phyloP scores from a whole-genome alignment of 2,113 vertebrate genomes.

The Triplophysa siluroides region DNA sequence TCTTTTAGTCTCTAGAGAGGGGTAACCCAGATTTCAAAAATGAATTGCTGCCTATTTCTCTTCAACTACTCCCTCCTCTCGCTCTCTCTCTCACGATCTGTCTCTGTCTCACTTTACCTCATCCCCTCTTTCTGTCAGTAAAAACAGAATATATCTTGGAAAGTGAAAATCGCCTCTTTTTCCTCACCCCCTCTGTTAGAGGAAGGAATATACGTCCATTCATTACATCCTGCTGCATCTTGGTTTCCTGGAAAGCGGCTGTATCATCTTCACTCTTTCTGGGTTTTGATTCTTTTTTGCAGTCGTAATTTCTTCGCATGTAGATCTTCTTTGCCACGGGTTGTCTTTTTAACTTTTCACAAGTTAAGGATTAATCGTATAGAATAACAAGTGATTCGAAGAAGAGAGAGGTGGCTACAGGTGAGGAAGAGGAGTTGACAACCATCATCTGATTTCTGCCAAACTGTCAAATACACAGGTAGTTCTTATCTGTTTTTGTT shows the following conservation, averaged over 20 bases:
- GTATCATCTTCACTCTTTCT: constrained; percentile 47
- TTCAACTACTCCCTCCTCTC: constrained; percentile 59
- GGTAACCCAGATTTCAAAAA: constrained; percentile 82
- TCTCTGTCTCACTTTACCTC: constrained; percentile 53
- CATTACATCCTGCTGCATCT: constrained; percentile 58
- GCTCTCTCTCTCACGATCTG: constrained; percentile 56
- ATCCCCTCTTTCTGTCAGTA: constrained; percentile 62
- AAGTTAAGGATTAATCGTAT: constrained; percentile 61
- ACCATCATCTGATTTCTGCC: constrained; percentile 49
- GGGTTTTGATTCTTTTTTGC: constrained; percentile 9
- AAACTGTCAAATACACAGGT: constrained; percentile 65
- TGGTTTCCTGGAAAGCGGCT: constrained; percentile 69
- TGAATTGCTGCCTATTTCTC: constrained; percentile 73
- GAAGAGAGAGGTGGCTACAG: constrained; percentile 42
- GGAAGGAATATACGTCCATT: constrained; percentile 65
- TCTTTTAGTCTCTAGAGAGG: constrained; percentile 75
- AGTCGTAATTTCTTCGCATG: constrained; percentile 3
- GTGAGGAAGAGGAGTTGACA: constrained; percentile 55
- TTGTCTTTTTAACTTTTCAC: constrained; percentile 34
- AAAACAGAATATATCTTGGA: constrained; percentile 76
- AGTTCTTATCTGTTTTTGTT: constrained; percentile 48
- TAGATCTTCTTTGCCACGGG: neutral
- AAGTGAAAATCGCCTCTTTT: constrained; percentile 73
- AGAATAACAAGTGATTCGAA: constrained; percentile 43
- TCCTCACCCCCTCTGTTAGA: constrained; percentile 71